These are phyloP conservation scores for Ellobius talpinus DNA, from an alignment of 2,113 vertebrate genomes.

Conservation along the genomic window DNA sequence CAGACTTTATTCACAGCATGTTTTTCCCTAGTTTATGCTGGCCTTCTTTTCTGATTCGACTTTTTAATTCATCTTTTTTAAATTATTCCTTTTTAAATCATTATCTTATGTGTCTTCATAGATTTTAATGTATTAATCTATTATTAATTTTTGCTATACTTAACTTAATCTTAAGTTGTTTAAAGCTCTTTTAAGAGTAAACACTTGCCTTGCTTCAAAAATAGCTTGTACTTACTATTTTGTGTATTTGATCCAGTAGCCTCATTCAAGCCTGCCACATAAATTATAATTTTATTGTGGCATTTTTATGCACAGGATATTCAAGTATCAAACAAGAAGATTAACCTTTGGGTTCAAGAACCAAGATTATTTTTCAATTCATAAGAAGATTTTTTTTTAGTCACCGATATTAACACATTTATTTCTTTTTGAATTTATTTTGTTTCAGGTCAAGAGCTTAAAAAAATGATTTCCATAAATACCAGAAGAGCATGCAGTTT, in stretches of 20 bases:
- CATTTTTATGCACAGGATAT: slow-evolving; percentile 85
- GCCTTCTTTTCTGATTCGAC: slow-evolving; percentile 92
- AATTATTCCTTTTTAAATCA: slow-evolving; percentile 95
- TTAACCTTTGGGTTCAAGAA: slow-evolving; percentile 83
- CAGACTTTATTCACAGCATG: slow-evolving; percentile 94
- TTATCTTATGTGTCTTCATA: slow-evolving; percentile 92
- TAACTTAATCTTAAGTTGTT: slow-evolving; percentile 91
- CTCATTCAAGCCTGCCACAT: slow-evolving; percentile 87
- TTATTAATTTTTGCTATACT: slow-evolving; percentile 91
- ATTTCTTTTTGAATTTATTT: slow-evolving; percentile 84
- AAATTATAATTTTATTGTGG: slow-evolving; percentile 85
- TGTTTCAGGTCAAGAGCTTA: slow-evolving; percentile 87
- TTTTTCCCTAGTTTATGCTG: slow-evolving; percentile 94
- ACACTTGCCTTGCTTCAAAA: slow-evolving; percentile 87
- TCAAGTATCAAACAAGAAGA: slow-evolving; percentile 85
- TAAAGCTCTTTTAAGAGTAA: slow-evolving; percentile 90
- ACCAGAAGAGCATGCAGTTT: slow-evolving; percentile 83
- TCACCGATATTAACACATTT: slow-evolving; percentile 83
- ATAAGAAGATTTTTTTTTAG: slow-evolving; percentile 84
- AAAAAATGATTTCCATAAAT: slow-evolving; percentile 76
- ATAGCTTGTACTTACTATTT: slow-evolving; percentile 85
- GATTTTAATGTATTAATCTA: slow-evolving; percentile 92
- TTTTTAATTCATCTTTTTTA: slow-evolving; percentile 93
- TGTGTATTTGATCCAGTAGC: slow-evolving; percentile 83
- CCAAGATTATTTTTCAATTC: slow-evolving; percentile 79